Base-by-base conservation (phyloP, 2,888 invertebrate genomes). In the Metellina segmentata region DNA sequence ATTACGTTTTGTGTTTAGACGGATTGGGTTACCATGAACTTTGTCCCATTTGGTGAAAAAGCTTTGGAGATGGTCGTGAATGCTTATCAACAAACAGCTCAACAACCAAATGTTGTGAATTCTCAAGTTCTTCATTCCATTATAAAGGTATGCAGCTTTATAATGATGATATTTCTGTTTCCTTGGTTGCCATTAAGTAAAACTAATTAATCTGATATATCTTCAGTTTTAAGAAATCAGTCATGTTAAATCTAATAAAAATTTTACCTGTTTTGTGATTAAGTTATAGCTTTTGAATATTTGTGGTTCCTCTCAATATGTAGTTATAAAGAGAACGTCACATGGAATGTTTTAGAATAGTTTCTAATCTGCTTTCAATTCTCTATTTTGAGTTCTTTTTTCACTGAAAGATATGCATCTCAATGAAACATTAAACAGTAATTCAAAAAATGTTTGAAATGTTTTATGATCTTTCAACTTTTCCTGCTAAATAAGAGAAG, bases 21-120 rank as follows among this genome's bases (percentile, higher is more conserved):
- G 78, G 97, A 97, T 94, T 97, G 97, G 96, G 96, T 97, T 74
- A 96, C 97, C 91, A 97, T 97, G 96, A 97, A 97, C 95, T 97
- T 97, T 94, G 97, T 98, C 94, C 97, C 98, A 75, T 98, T 98
- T 95, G 97, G 97, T 69, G 98, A 98, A 94, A 97, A 97, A 94
- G 96, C 97, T 5, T 95, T 98, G 86, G 96, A 96, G 87, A 96
- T 97, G 96, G 96, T 97, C 13, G 97, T 97, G 0, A 97, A 96
- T 94, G 95, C 97, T 93, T 98, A 97, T 95, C 96, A 97, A 94
- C 96, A 96, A 94, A 97, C 97, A 9, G 97, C 97, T 34, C 96
- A 96, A 85, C 96, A 97, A 94, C 95, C 96, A 79, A 96, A 96
- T 93, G 97, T 98, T 20, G 96, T 98, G 93, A 96, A 97, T 94